phyloP scores from a whole-genome alignment of 2,888 invertebrate species.

The Lasius fuliginosus region DNA sequence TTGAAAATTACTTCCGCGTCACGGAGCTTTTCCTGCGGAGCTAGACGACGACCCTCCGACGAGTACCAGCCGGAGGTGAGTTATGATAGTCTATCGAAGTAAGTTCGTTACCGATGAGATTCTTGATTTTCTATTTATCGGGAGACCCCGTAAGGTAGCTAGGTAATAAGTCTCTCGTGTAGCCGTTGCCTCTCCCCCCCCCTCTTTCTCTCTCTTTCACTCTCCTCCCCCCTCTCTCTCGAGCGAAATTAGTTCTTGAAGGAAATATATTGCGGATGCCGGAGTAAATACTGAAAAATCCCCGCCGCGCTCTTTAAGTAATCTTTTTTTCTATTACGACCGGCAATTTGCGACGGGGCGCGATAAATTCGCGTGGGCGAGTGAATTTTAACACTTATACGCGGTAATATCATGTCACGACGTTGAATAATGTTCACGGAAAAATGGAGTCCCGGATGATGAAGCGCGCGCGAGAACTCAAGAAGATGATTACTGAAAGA shows the following conservation, averaged over 20 bases:
- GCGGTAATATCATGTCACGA: slow-evolving; percentile 52
- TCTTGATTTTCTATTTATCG: slow-evolving; percentile 58
- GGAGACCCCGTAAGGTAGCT: slow-evolving; percentile 53
- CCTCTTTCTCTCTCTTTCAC: too few species aligned
- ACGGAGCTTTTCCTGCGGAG: slow-evolving; percentile 56
- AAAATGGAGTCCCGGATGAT: slow-evolving; percentile 41
- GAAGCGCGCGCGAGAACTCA: slow-evolving; percentile 25
- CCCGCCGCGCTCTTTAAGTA: slow-evolving; percentile 34
- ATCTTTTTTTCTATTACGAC: slow-evolving; percentile 57
- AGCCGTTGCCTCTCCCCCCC: slow-evolving; percentile 32
- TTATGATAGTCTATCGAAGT: slow-evolving; percentile 56
- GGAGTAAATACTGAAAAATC: slow-evolving; percentile 57
- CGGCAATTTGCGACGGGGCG: slow-evolving; percentile 51
- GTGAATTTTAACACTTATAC: slow-evolving; percentile 56
- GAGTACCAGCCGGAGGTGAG: slow-evolving; percentile 54
- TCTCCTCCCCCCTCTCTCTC: slow-evolving; percentile 4
- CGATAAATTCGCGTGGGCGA: slow-evolving; percentile 49
- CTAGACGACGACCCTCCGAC: slow-evolving; percentile 41
- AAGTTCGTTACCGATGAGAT: slow-evolving; percentile 58
- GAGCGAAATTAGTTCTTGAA: slow-evolving; percentile 56
- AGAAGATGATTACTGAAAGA: slow-evolving; percentile 7
- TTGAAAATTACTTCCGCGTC: slow-evolving; percentile 64
- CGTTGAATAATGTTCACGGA: slow-evolving; percentile 49
- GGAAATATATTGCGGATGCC: slow-evolving; percentile 58
- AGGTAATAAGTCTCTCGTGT: slow-evolving; percentile 53